These are phyloP conservation scores for Chionoecetes opilio DNA, from an alignment of 1,140 invertebrate species.

Conservation along the genomic window DNA sequence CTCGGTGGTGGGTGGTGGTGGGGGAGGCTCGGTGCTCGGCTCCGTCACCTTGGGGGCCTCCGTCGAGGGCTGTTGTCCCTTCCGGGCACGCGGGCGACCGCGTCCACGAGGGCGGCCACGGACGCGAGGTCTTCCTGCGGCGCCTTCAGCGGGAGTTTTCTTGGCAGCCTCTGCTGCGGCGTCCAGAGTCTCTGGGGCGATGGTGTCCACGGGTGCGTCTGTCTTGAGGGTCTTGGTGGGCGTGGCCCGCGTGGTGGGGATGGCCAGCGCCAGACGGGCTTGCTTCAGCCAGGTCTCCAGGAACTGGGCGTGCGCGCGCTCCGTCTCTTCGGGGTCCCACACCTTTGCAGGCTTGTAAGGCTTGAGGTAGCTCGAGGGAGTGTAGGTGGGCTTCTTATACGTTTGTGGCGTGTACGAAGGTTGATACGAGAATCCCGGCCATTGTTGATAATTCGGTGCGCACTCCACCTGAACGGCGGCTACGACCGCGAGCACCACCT, in stretches of 20 bases:
- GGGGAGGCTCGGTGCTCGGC: neutral
- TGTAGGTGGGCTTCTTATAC: neutral
- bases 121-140: neutral
- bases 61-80: neutral
- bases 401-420: neutral
- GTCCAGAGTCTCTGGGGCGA: too few relatives aligned
- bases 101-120: neutral
- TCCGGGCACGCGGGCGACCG: neutral
- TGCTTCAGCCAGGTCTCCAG: slow-evolving; percentile 30
- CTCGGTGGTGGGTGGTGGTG: neutral
- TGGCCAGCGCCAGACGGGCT: slow-evolving; percentile 17
- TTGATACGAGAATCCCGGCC: slow-evolving; percentile 11
- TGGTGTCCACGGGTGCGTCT: neutral
- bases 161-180: neutral
- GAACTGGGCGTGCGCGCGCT: slow-evolving; percentile 40
- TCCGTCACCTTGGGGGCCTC: neutral
- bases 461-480: slow-evolving; percentile 59
- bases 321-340: neutral
- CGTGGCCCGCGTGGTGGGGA: neutral
- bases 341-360: slow-evolving; percentile 36
- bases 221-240: neutral
- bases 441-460: neutral
- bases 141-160: neutral
- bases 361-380: neutral
- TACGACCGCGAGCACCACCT: slow-evolving; percentile 59